Evolutionary conservation across 2,797 vertebrate species (phyloP).

Genomic region (Miichthys miiuy): DNA sequence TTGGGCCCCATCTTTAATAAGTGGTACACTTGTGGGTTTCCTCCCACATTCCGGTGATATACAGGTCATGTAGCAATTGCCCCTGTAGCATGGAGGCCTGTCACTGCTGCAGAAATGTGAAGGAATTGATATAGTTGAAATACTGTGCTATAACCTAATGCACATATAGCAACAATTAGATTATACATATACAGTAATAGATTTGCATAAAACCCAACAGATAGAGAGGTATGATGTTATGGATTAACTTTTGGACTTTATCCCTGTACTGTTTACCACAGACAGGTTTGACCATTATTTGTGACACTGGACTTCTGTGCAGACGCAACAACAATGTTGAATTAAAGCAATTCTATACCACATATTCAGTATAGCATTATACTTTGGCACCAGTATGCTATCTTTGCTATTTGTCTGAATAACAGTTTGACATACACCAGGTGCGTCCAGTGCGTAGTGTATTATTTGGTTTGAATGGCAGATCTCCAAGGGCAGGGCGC

Average conservation of each 20-base stretch:
- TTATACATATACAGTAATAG: not conserved
- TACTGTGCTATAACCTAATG: not conserved
- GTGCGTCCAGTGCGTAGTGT: not conserved
- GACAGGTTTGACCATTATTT: not conserved
- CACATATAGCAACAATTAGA: not conserved
- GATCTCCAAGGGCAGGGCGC: not conserved
- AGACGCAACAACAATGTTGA: not conserved
- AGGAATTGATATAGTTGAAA: constrained; percentile 6
- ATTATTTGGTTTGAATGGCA: constrained; percentile 23
- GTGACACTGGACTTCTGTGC: not conserved
- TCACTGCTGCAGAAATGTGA: constrained; percentile 9
- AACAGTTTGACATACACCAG: constrained; percentile 3
- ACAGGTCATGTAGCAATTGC: not conserved
- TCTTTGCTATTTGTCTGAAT: constrained; percentile 14
- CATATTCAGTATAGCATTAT: not conserved
- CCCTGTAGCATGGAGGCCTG: not conserved
- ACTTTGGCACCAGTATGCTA: not conserved
- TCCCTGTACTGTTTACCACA: too few relatives aligned
- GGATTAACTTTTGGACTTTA: not conserved
- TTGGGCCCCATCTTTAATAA: not conserved
- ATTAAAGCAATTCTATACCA: not conserved
- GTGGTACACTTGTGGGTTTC: not conserved
- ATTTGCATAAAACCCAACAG: not conserved
- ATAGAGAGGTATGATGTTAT: not conserved
- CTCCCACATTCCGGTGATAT: not conserved